A percentile compares a stretch with the other conserved stretches of the same genome.
These are phyloP conservation scores for Pseudomyrmex sp. DNA, from an alignment of 1,140 invertebrate genomes.

Conservation along the genomic window DNA sequence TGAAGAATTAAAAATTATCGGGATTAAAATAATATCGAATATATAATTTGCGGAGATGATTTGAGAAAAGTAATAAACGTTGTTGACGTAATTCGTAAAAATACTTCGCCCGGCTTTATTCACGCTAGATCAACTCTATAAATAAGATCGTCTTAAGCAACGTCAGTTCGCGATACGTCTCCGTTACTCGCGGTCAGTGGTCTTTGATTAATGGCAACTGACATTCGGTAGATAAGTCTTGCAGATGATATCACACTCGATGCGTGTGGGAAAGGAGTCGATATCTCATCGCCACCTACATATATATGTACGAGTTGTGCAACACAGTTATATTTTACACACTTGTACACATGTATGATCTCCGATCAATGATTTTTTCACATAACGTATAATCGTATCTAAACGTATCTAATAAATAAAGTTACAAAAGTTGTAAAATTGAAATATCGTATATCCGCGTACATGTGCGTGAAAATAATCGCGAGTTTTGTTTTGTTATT, in stretches of 20 bases:
- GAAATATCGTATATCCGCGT: too few species aligned
- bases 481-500: too few species aligned
- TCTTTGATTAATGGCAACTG: conserved; percentile 48
- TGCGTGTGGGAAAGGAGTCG: conserved; percentile 31
- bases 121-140: conserved; percentile 34
- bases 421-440: too few species aligned
- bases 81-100: neutral
- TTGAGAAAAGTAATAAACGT: too few species aligned
- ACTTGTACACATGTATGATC: neutral
- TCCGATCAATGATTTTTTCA: conserved; percentile 25
- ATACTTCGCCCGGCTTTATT: neutral
- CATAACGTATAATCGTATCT: too few species aligned
- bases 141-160: conserved; percentile 44
- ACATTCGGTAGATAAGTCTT: conserved; percentile 43
- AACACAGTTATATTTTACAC: conserved; percentile 25
- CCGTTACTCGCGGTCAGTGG: conserved; percentile 32
- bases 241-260: conserved; percentile 50
- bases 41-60: too few species aligned
- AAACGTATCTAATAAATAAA: neutral
- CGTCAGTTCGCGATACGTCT: conserved; percentile 19
- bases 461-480: neutral
- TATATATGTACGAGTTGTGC: neutral
- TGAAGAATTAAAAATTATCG: too few species aligned
- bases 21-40: too few species aligned
- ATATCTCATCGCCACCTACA: conserved; percentile 28